These are phyloP conservation scores for Pyxicephalus adspersus DNA, from an alignment of 2,113 vertebrate species.

Conservation along the genomic window DNA sequence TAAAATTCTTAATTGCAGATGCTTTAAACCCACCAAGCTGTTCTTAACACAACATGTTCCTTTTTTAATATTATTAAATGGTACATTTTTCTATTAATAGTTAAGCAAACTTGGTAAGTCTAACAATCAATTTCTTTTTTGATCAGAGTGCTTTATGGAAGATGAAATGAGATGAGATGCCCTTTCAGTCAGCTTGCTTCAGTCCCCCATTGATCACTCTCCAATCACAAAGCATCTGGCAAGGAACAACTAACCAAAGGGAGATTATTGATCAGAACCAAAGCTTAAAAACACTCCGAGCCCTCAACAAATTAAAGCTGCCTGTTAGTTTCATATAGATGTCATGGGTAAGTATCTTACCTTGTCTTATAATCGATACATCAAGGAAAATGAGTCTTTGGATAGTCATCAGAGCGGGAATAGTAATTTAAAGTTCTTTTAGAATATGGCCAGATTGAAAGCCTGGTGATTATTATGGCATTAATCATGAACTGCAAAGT, in stretches of 20 bases:
- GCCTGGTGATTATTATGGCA: neutral
- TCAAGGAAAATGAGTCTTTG: slow-evolving; percentile 11
- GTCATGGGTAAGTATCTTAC: slow-evolving; percentile 21
- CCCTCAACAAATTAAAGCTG: slow-evolving; percentile 38
- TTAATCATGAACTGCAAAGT: neutral
- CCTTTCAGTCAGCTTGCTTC: neutral
- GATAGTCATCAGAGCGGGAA: neutral
- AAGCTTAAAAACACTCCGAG: slow-evolving; percentile 41
- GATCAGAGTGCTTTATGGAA: neutral
- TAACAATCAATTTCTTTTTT: neutral
- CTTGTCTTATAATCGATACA: slow-evolving; percentile 35
- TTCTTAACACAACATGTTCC: no score
- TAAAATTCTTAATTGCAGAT: no score
- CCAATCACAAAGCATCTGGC: slow-evolving; percentile 15
- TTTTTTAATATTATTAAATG: no score
- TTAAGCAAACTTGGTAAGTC: neutral
- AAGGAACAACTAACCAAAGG: slow-evolving; percentile 23
- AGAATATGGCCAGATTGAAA: slow-evolving; percentile 18
- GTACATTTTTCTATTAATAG: no score
- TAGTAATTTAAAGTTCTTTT: neutral
- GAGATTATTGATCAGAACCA: slow-evolving; percentile 36
- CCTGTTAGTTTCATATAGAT: slow-evolving; percentile 20
- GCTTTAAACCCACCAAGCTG: no score
- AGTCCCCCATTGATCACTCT: slow-evolving; percentile 8
- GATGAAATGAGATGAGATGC: slow-evolving; percentile 6